phyloP scores from a whole-genome alignment of 1,140 invertebrate species.

The Xylocopa sonorina region DNA sequence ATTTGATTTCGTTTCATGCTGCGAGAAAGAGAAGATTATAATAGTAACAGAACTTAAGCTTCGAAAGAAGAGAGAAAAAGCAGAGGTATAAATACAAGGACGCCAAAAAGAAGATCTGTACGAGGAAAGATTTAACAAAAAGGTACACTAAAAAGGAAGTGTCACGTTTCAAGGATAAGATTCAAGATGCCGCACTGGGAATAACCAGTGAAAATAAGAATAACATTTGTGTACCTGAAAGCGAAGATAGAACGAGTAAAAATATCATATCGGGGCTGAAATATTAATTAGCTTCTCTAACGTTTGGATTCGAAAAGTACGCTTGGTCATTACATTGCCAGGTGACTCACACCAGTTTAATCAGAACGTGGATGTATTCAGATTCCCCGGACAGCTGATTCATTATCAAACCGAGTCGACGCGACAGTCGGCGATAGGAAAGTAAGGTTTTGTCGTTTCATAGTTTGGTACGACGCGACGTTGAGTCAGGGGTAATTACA shows the following conservation, averaged over 20 bases:
- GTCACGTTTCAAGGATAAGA: neutral
- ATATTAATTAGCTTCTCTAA: too few relatives aligned
- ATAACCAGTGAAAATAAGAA: too few relatives aligned
- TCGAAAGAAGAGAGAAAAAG: neutral
- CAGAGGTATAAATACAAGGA: neutral
- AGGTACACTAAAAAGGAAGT: neutral
- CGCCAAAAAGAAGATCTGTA: neutral
- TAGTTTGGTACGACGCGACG: neutral
- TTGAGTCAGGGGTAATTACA: conserved; percentile 25
- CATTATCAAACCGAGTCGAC: neutral
- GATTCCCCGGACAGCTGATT: conserved; percentile 21
- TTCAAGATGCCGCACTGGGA: too few relatives aligned
- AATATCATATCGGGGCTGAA: neutral
- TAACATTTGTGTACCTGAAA: neutral
- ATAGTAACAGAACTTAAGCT: too few relatives aligned
- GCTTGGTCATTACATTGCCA: too few relatives aligned
- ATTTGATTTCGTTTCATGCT: too few relatives aligned
- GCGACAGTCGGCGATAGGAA: neutral
- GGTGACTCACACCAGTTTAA: neutral
- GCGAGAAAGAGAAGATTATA: too few relatives aligned
- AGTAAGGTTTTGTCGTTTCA: neutral
- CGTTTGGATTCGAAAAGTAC: neutral
- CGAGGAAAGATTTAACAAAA: neutral
- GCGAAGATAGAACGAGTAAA: neutral
- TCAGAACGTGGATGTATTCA: neutral